A percentile compares a stretch with the other conserved stretches of the same genome.
Conservation (phyloP, 2,113 vertebrate genomes). For the Myocastor coypus region DNA sequence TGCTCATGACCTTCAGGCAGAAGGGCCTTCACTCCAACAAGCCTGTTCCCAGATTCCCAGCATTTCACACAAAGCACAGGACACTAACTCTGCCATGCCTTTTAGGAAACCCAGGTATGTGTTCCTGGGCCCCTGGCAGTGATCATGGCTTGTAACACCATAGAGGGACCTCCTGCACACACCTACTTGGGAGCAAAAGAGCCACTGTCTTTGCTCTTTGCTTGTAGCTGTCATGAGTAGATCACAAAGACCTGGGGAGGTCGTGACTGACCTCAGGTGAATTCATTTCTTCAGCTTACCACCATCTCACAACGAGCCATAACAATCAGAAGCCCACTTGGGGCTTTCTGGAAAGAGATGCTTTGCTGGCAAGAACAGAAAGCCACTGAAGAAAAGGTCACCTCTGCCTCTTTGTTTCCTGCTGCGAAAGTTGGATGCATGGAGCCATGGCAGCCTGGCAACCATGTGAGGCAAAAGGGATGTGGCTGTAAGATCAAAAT, state of each 20-base stretch:
- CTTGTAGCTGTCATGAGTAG: neutral
- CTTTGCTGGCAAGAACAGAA: neutral
- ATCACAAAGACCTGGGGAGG: neutral
- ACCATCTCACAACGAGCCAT: neutral
- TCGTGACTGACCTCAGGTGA: neutral
- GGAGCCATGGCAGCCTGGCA: neutral
- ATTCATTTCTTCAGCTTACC: neutral
- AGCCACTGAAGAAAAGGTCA: neutral
- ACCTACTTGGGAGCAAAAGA: neutral
- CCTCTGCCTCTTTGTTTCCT: neutral
- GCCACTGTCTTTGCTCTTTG: neutral
- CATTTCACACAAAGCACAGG: fast-evolving
- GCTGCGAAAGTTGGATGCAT: neutral
- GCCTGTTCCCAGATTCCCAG: neutral
- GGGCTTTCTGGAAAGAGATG: neutral
- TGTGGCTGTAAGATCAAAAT: neutral
- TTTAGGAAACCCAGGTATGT: neutral
- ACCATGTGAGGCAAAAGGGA: neutral
- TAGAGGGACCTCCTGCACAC: neutral
- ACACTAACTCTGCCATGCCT: neutral
- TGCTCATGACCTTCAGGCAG: neutral
- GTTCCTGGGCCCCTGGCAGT: neutral
- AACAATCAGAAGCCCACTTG: neutral
- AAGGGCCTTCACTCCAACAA: neutral
- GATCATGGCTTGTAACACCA: neutral